Evolutionary conservation across 2,797 vertebrate genomes (phyloP).

Genomic region (Myotis vivesi): DNA sequence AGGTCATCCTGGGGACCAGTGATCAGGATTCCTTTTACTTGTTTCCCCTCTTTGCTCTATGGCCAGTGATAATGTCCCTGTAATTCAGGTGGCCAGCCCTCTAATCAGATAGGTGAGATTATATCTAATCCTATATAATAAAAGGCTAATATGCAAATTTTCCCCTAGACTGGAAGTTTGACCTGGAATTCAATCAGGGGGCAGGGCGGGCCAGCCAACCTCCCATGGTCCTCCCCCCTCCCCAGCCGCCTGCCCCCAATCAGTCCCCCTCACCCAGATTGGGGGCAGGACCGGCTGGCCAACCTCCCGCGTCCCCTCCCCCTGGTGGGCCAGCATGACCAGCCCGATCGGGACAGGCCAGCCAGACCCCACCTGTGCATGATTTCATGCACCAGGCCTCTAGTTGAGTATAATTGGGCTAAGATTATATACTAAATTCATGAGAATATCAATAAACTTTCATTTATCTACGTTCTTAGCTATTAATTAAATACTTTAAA

Average conservation of each 20-base stretch:
- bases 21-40: not conserved
- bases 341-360: rapidly evolving
- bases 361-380: no score
- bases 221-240: rapidly evolving
- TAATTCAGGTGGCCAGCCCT: not conserved
- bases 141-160: no score
- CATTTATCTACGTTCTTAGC: not conserved
- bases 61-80: not conserved
- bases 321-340: no score
- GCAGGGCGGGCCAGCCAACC: no score
- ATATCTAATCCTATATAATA: no score
- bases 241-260: no score
- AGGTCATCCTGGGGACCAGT: not conserved
- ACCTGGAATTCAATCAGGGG: no score
- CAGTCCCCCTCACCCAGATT: no score
- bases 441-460: not conserved
- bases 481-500: not conserved
- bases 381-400: no score
- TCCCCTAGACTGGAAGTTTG: no score
- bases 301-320: no score
- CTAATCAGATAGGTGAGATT: not conserved
- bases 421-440: not conserved
- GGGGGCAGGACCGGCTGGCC: no score
- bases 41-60: not conserved
- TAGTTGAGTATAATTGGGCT: not conserved